A percentile compares a stretch with the other conserved stretches of the same genome.
phyloP scores from a whole-genome alignment of 2,113 vertebrate species.

The Sander vitreus region DNA sequence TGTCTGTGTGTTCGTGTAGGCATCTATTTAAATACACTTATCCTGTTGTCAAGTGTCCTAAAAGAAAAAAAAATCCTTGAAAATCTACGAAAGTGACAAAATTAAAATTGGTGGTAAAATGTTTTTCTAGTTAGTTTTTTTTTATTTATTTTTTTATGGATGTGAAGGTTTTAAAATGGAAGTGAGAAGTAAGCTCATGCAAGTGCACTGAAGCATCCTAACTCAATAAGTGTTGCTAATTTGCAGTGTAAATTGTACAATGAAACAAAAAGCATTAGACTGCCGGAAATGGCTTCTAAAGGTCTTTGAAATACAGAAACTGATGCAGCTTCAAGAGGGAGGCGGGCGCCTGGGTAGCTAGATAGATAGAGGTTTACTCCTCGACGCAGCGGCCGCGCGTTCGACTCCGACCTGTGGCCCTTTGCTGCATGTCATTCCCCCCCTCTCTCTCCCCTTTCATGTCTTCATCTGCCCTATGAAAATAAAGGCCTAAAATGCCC shows the following conservation, averaged over 20 bases:
- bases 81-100: conserved; percentile 37
- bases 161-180: conserved; percentile 37
- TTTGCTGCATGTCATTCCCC: no score
- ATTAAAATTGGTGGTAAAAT: conserved; percentile 21
- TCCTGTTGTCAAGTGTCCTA: conserved; percentile 40
- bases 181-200: conserved; percentile 45
- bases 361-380: no score
- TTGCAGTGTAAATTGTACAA: conserved; percentile 65
- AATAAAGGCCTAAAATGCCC: no score
- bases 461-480: no score
- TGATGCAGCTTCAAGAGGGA: conserved; percentile 26
- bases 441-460: no score
- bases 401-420: no score
- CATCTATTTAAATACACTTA: conserved; percentile 46
- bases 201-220: conserved; percentile 55
- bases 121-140: neutral
- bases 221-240: conserved; percentile 61
- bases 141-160: conserved; percentile 6
- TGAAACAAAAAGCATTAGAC: conserved; percentile 53
- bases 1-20: conserved; percentile 46
- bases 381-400: no score
- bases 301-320: conserved; percentile 49
- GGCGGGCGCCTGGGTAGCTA: no score
- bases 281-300: conserved; percentile 45
- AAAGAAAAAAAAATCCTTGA: conserved; percentile 28